phyloP scores from a whole-genome alignment of 2,888 invertebrate species.

The Dicranocentrus wangi region DNA sequence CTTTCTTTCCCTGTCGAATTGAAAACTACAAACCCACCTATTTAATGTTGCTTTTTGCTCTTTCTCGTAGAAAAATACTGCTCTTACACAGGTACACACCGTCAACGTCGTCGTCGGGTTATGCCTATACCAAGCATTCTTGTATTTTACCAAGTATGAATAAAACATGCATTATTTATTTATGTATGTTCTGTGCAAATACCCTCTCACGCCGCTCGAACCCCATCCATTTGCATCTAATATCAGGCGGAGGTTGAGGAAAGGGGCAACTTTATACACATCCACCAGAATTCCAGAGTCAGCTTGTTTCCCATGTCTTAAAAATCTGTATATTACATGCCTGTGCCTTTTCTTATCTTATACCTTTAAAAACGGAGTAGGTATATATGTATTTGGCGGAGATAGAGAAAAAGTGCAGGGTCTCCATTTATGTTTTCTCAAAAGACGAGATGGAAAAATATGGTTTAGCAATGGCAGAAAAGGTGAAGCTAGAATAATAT shows the following conservation, averaged over 20 bases:
- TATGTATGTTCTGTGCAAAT: not conserved
- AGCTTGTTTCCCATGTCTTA: too few relatives aligned
- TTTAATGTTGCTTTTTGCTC: slow-evolving; percentile 44
- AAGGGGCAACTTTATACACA: slow-evolving; percentile 14
- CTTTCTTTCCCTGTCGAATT: too few relatives aligned
- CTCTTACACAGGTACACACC: too few relatives aligned
- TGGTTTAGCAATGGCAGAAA: not conserved
- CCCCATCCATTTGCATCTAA: not conserved
- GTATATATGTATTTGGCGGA: too few relatives aligned
- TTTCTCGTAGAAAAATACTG: not conserved
- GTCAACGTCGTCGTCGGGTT: too few relatives aligned
- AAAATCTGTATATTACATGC: too few relatives aligned
- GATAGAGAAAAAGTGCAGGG: slow-evolving; percentile 44
- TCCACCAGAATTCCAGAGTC: too few relatives aligned
- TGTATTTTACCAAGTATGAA: slow-evolving; percentile 14
- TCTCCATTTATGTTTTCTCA: not conserved
- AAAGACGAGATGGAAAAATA: not conserved
- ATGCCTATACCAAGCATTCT: slow-evolving; percentile 7
- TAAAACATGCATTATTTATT: slow-evolving; percentile 44
- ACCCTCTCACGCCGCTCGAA: too few relatives aligned
- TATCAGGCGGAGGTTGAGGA: not conserved
- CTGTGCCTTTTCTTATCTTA: too few relatives aligned
- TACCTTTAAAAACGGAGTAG: too few relatives aligned
- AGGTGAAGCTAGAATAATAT: too few relatives aligned
- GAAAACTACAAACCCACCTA: slow-evolving; percentile 41